Percentiles rank a stretch among this genome's conserved stretches.
These are phyloP conservation scores for Lepisosteus osseus DNA, from an alignment of 2,113 vertebrate genomes.

Conservation along the genomic window DNA sequence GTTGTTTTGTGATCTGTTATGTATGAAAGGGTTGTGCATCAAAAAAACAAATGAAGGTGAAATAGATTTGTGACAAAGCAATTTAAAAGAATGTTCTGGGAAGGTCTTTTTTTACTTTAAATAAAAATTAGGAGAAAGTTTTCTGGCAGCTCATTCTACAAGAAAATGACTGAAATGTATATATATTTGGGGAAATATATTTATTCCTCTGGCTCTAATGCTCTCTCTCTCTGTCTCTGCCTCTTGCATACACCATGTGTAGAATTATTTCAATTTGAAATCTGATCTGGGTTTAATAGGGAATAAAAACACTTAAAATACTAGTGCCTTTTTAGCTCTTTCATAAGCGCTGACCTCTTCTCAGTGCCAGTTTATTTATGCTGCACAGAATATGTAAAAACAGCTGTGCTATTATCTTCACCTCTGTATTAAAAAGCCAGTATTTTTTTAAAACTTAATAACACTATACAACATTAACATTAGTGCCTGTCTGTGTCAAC, in stretches of 20 bases:
- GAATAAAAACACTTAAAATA: conserved; percentile 32
- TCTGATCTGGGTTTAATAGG: conserved; percentile 35
- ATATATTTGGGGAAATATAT: too few species aligned
- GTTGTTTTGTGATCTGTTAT: too few species aligned
- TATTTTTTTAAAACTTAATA: conserved; percentile 6
- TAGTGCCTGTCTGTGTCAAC: conserved; percentile 28
- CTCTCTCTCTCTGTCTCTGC: background rate
- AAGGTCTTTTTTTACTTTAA: too few species aligned
- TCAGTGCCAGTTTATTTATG: background rate
- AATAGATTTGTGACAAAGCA: too few species aligned
- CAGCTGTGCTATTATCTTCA: conserved; percentile 21
- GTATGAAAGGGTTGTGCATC: too few species aligned
- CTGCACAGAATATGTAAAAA: conserved; percentile 22
- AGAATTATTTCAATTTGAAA: conserved; percentile 42
- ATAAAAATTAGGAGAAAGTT: too few species aligned
- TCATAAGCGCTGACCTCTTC: conserved; percentile 23
- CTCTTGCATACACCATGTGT: background rate
- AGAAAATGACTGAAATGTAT: too few species aligned
- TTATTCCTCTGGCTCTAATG: too few species aligned
- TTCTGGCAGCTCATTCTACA: too few species aligned
- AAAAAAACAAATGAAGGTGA: too few species aligned
- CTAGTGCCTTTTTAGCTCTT: conserved; percentile 27
- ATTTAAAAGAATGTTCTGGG: too few species aligned
- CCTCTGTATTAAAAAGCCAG: background rate
- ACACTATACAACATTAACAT: conserved; percentile 19